These are phyloP conservation scores for Chymomyza fuscimana DNA, from an alignment of 2,888 invertebrate genomes.

Conservation along the genomic window DNA sequence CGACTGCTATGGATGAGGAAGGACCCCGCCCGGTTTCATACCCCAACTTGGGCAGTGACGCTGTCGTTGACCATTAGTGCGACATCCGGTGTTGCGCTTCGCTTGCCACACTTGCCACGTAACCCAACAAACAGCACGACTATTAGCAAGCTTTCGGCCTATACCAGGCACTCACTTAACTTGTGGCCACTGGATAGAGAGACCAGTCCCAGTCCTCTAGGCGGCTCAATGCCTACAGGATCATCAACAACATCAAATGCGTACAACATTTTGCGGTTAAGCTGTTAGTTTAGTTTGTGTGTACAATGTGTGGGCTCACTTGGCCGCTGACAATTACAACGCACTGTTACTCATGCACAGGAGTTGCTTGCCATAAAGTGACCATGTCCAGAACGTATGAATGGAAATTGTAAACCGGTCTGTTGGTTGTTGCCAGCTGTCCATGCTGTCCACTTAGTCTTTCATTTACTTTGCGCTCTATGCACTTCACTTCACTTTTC, in stretches of 20 bases:
- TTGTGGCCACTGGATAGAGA: conserved; percentile 46
- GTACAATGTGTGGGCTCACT: conserved; percentile 64
- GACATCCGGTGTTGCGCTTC: conserved; percentile 76
- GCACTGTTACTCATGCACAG: conserved; percentile 5
- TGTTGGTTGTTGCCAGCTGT: not conserved
- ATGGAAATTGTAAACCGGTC: conserved; percentile 71
- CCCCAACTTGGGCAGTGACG: conserved; percentile 8
- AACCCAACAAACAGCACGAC: conserved; percentile 36
- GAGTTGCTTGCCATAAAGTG: not conserved
- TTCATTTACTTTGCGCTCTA: conserved; percentile 59
- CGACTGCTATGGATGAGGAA: not conserved
- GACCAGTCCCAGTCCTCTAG: conserved; percentile 32
- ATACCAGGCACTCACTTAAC: conserved; percentile 54
- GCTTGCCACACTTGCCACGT: conserved; percentile 52
- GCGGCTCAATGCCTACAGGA: not conserved
- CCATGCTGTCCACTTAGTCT: conserved; percentile 41
- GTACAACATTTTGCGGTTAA: conserved; percentile 57
- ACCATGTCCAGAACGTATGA: conserved; percentile 42
- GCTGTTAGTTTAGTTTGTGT: conserved; percentile 71
- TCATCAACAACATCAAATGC: conserved; percentile 18
- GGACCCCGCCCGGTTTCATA: not conserved
- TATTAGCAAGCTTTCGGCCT: conserved; percentile 60
- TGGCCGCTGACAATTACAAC: conserved; percentile 68
- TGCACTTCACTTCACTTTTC: conserved; percentile 49
- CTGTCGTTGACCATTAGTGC: conserved; percentile 76